These are phyloP conservation scores for Auanema freiburgensis DNA, from an alignment of 2,888 invertebrate genomes.

Conservation along the genomic window DNA sequence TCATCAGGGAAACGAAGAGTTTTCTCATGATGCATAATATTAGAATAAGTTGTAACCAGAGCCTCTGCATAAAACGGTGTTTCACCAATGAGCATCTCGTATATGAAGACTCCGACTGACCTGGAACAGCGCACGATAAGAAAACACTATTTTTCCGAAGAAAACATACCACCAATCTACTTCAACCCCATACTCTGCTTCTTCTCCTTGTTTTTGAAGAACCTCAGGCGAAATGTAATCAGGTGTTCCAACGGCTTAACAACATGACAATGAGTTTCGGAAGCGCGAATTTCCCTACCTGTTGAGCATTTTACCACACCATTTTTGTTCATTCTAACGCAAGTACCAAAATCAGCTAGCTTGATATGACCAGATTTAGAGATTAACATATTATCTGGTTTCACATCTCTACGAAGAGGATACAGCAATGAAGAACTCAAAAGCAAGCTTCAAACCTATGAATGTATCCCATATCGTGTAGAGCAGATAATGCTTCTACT, in stretches of 20 bases:
- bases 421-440: background rate
- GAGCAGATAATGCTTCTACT: constrained; percentile 92
- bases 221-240: constrained; percentile 99
- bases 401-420: constrained; percentile 76
- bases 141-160: background rate
- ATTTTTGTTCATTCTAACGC: constrained; percentile 88
- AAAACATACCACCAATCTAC: constrained; percentile 71
- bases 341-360: constrained; percentile 98
- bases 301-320: constrained; percentile 41
- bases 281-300: no score
- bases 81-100: constrained; percentile 94
- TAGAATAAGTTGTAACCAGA: constrained; percentile 94
- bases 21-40: constrained; percentile 98
- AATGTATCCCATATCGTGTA: constrained; percentile 86
- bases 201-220: constrained; percentile 89
- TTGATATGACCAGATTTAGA: constrained; percentile 82
- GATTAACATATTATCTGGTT: constrained; percentile 74
- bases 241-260: constrained; percentile 92
- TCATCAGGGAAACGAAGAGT: constrained; percentile 89
- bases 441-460: constrained; percentile 66
- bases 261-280: no score
- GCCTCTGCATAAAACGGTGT: constrained; percentile 99
- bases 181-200: constrained; percentile 92
- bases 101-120: constrained; percentile 95
- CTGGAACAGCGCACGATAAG: constrained; percentile 18